Base-by-base conservation (phyloP, 2,888 invertebrate species). In the Pterostichus madidus region DNA sequence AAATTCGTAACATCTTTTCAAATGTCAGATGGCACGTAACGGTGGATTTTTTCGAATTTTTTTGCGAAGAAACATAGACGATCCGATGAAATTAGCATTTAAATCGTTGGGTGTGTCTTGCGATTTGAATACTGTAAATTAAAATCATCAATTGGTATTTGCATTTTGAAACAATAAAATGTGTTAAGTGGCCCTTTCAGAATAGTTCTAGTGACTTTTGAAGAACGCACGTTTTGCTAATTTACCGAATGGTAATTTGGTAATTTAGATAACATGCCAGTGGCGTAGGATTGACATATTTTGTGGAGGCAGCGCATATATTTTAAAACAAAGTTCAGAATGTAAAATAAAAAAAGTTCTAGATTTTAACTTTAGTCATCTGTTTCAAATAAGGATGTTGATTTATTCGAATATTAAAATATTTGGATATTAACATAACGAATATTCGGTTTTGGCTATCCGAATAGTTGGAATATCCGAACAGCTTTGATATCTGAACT, bases 1-100 rank as follows among this genome's bases (percentile, higher is more conserved):
- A 59, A 68, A 39, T 68, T 68, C 68, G 68, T 35, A 68, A 68
- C 68, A 68, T 68, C 68, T 15, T 68, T 68, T 52, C 17, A 75
- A 75, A 75, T 75, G 75, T 75, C 75, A 75, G 52, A 32, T 17
- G 44, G 31, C 13, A 32, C 31, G 5, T 39, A 68, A 39, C 68
- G 68, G 68, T 35, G 0, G 2, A n/a, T 39, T 68, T 68, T 68
- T 39, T 68, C 44, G 8, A 10, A 32, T 8, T 68, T 68, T 68
- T 68, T 68, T 53, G 15, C 15, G n/a, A n/a, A 3, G 53, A 53
- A 53, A 15, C 35, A 39, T 15, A 44, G 68, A 68, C 39, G 68
- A 68, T 68, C 44, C 68, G 5, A 6, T n/a, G 13, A 44, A 75
- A 75, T 75, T 75, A 52, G n/a, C 75, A 75, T 75, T 49, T 5